Base-by-base conservation (phyloP, 1,140 invertebrate genomes). In the Xylocopa sonorina region DNA sequence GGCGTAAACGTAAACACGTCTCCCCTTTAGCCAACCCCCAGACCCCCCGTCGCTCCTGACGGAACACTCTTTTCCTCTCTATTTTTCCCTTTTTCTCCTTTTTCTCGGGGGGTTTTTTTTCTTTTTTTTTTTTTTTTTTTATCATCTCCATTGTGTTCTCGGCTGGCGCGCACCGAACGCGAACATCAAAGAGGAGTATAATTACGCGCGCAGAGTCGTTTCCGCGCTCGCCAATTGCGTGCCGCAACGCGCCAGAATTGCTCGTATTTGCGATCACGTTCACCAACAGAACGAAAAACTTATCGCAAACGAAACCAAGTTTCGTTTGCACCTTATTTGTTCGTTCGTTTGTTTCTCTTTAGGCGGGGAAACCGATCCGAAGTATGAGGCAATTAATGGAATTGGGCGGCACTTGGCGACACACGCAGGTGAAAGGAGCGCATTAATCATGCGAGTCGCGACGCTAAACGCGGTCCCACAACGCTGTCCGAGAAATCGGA, bases 181-280 rank as follows among this genome's bases (percentile, higher is more conserved):
- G 74, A 50, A 60, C 74, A 69, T 77, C 74, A 77, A 77, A 77
- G 74, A n/a, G 43, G n/a, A 77, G 66, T 58, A 77, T 77, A 77
- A 77, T 77, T 77, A 77, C 64, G 53, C 64, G 43, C 51, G 53
- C 32, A 10, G 55, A 51, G 51, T 48, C 64, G 74, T 68, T 69
- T 58, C 53, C 53, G 24, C 43, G n/a, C 21, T 68, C 62, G 41
- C 73, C 73, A 68, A 76, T 68, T 76, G 73, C 50, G 38, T 32
- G 43, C 43, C 24, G 12, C 48, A n/a, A 46, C 75, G 57, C 43
- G 75, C 38, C 10, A 18, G 16, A 57, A 78, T 78, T 53, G 51
- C 50, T 55, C 21, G 58, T 51, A 34, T 4, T 68, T 24, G 46
- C 1, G 67, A 63, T 64, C 50, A 27, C 46, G 34, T 24, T 27